Evolutionary conservation across 2,888 invertebrate genomes (phyloP).

Genomic region (Acronicta psi): DNA sequence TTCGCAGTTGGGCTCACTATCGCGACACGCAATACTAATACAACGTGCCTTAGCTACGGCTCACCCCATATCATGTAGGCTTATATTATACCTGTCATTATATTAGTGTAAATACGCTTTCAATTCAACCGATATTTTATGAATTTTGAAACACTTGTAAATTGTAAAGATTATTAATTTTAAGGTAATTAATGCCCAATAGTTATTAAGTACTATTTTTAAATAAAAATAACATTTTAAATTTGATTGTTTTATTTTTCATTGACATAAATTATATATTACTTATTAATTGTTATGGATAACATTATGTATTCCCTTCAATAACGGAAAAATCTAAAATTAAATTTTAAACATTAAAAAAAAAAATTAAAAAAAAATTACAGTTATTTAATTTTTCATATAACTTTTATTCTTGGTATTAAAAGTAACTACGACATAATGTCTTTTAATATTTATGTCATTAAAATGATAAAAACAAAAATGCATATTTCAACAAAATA

Average conservation of each 20-base stretch:
- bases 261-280: conserved; percentile 16
- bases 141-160: conserved; percentile 89
- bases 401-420: too few species aligned
- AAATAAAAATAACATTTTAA: conserved; percentile 88
- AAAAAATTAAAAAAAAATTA: too few species aligned
- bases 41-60: conserved; percentile 87
- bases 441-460: neutral
- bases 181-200: conserved; percentile 87
- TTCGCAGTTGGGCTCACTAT: conserved; percentile 16
- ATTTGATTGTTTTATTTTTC: conserved; percentile 79
- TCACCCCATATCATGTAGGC: conserved; percentile 86
- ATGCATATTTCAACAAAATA: neutral
- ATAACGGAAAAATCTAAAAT: too few species aligned
- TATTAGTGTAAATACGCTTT: conserved; percentile 88
- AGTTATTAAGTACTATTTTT: conserved; percentile 88
- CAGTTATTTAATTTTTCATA: too few species aligned
- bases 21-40: conserved; percentile 74
- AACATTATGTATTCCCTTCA: neutral
- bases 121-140: conserved; percentile 88
- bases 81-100: conserved; percentile 84
- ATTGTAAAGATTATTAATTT: conserved; percentile 89
- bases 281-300: neutral
- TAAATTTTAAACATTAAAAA: too few species aligned
- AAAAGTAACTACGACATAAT: too few species aligned
- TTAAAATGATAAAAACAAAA: neutral